Conservation (phyloP, 2,888 invertebrate species). For the Parnassius glacialis region DNA sequence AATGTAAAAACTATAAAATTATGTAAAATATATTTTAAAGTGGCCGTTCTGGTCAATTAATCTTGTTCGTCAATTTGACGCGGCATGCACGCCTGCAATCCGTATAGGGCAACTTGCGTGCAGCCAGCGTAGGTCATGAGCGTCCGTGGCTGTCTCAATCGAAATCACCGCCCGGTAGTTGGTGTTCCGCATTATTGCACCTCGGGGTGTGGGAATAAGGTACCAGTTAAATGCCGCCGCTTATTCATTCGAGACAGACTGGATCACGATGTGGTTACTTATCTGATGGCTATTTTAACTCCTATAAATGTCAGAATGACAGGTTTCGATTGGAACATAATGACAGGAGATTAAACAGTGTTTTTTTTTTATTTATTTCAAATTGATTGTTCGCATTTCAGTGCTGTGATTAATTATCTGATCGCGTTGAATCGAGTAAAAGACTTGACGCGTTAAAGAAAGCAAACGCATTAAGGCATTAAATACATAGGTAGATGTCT, state of each 20-base stretch:
- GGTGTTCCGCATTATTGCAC: constrained; percentile 39
- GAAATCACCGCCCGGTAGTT: constrained; percentile 30
- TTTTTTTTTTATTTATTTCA: background rate
- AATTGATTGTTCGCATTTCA: background rate
- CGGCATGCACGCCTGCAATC: constrained; percentile 7
- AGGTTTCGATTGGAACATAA: constrained; percentile 6
- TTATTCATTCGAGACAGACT: background rate
- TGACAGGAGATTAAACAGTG: background rate
- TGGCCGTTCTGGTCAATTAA: constrained; percentile 10
- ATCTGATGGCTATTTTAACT: constrained; percentile 19
- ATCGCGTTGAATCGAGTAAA: background rate
- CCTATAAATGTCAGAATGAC: constrained; percentile 10
- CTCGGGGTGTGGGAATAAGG: constrained; percentile 31
- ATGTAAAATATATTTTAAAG: background rate
- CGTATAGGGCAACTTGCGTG: constrained; percentile 26
- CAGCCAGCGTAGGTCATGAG: constrained; percentile 34
- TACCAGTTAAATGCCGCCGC: constrained; percentile 15
- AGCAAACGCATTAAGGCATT: too few species aligned
- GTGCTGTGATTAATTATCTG: background rate
- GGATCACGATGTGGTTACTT: constrained; percentile 1
- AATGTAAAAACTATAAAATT: too few species aligned
- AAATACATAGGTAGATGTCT: too few species aligned
- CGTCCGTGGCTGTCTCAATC: constrained; percentile 35
- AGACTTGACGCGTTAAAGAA: too few species aligned
- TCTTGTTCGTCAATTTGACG: constrained; percentile 17